phyloP scores from a whole-genome alignment of 1,140 invertebrate genomes.

The Magallana ariakensis region DNA sequence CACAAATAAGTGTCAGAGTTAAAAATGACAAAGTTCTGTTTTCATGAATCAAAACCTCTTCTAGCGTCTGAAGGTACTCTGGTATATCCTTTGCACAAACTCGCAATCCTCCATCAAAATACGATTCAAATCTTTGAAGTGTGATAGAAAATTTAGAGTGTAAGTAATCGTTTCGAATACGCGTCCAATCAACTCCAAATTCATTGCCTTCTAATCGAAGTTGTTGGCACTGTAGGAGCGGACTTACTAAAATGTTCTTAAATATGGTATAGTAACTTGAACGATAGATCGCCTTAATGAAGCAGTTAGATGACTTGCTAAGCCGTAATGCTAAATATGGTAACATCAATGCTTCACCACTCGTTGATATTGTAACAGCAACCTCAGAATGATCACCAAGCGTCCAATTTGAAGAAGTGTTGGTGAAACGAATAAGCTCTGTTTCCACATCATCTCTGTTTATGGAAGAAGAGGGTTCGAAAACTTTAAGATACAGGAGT shows the following conservation, averaged over 20 bases:
- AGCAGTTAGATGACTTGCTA: neutral
- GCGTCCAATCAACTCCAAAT: neutral
- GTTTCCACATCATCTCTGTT: neutral
- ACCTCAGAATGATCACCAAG: no score
- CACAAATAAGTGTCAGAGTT: neutral
- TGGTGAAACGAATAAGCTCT: neutral
- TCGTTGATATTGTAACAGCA: neutral
- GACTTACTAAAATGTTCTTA: neutral
- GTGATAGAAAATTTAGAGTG: neutral
- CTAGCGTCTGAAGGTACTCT: neutral
- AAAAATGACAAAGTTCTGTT: neutral
- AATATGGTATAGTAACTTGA: neutral
- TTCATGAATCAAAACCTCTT: neutral
- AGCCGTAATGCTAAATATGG: neutral
- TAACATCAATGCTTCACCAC: neutral
- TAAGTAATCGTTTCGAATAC: no score
- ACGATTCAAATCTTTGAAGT: neutral
- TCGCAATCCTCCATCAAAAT: neutral
- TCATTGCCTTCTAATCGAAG: constrained; percentile 1
- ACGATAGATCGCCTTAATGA: neutral
- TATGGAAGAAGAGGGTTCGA: neutral
- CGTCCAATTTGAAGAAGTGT: neutral
- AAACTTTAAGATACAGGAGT: neutral
- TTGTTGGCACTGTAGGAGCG: constrained; percentile 6
- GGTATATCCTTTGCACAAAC: neutral